Percentiles rank a stretch among this genome's conserved stretches.
Conservation (phyloP, 2,113 vertebrate genomes). For the Periophthalmodon schlosseri region DNA sequence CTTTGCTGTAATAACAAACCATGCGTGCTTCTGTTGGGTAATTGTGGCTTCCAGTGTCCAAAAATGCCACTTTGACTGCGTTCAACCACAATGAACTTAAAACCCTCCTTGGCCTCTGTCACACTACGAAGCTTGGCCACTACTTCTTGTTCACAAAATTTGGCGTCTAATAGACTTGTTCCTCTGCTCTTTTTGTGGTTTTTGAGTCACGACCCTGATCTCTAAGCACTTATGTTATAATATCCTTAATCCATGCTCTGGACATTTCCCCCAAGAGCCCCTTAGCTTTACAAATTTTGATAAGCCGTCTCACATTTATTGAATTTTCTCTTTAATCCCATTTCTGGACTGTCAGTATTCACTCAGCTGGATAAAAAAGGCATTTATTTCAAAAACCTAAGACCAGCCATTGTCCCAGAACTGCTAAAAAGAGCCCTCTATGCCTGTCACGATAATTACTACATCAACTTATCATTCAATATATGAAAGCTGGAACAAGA, state of each 20-base stretch:
- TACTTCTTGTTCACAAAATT: slow-evolving; percentile 35
- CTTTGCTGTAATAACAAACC: slow-evolving; percentile 22
- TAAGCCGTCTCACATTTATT: slow-evolving; percentile 31
- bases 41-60: slow-evolving; percentile 5
- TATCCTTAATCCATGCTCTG: slow-evolving; percentile 34
- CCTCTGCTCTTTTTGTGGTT: slow-evolving; percentile 5
- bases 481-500: too few relatives aligned
- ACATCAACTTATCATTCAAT: too few relatives aligned
- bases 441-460: too few relatives aligned
- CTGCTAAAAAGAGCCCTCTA: slow-evolving; percentile 20
- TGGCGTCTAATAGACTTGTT: slow-evolving; percentile 26
- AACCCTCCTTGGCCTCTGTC: slow-evolving; percentile 24
- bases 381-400: slow-evolving; percentile 55
- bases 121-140: slow-evolving; percentile 26
- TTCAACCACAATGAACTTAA: slow-evolving; percentile 29
- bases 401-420: slow-evolving; percentile 50
- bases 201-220: slow-evolving; percentile 18
- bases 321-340: slow-evolving; percentile 35
- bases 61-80: slow-evolving; percentile 27
- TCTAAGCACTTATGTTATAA: slow-evolving; percentile 15
- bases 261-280: slow-evolving; percentile 12
- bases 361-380: slow-evolving; percentile 37
- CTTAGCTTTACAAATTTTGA: slow-evolving; percentile 16
- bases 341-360: slow-evolving; percentile 47
- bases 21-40: neutral